Conservation (phyloP, 2,888 invertebrate species). For the Monochamus alternatus region DNA sequence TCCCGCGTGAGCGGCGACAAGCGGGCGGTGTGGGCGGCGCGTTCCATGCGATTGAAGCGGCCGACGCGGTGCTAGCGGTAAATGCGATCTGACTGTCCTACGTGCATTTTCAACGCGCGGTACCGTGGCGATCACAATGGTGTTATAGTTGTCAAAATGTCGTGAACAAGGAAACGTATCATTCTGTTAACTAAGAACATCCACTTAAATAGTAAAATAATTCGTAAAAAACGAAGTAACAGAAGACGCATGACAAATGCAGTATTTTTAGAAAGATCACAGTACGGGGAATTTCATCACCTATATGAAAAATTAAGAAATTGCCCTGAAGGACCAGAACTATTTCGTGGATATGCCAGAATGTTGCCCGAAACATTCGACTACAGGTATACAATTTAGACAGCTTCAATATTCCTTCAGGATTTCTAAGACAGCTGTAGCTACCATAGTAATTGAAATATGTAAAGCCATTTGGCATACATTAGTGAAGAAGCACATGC, state of each 20-base stretch:
- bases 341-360: neutral
- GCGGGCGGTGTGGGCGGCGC: neutral
- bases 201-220: neutral
- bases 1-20: neutral
- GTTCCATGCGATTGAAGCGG: neutral
- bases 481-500: constrained; percentile 27
- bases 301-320: neutral
- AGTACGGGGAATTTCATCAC: neutral
- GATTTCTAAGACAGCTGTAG: constrained; percentile 18
- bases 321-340: neutral
- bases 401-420: constrained; percentile 4
- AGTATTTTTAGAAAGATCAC: neutral
- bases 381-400: constrained; percentile 1
- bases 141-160: neutral
- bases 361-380: neutral
- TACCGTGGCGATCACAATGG: neutral
- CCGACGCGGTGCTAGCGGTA: neutral
- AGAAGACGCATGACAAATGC: neutral
- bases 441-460: neutral
- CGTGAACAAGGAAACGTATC: neutral
- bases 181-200: neutral
- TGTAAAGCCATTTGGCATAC: constrained; percentile 42
- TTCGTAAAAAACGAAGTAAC: neutral
- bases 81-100: neutral
- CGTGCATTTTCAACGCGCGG: neutral